Evolutionary conservation across 1,140 invertebrate genomes (phyloP).

Genomic region (Drosophila kohkoa): DNA sequence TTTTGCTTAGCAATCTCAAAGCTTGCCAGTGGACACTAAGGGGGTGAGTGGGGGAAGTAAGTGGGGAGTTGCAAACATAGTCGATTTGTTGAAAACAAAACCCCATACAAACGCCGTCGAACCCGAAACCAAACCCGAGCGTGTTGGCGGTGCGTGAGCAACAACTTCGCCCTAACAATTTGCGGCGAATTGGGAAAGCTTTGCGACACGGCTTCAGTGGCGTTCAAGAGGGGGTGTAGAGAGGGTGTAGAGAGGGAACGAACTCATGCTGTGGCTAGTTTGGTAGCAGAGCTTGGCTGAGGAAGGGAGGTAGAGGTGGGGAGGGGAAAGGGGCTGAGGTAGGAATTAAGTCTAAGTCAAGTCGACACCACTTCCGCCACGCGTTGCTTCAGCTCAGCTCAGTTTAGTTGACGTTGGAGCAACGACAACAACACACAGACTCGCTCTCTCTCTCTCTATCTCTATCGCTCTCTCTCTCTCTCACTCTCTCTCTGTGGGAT

Average conservation of each 20-base stretch:
- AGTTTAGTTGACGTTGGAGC: constrained; percentile 20
- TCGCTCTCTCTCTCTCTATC: too few relatives aligned
- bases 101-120: constrained; percentile 16
- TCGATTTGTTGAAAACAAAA: constrained; percentile 63
- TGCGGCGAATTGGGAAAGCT: constrained; percentile 70
- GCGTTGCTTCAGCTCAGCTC: constrained; percentile 26
- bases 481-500: constrained; percentile 16
- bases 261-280: neutral
- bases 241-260: too few relatives aligned
- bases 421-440: constrained; percentile 27
- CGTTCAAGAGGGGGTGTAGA: too few relatives aligned
- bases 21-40: neutral
- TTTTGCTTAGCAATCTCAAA: constrained; percentile 36
- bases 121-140: constrained; percentile 23
- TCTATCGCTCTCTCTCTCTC: neutral
- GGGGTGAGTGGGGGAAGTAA: too few relatives aligned
- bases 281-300: neutral
- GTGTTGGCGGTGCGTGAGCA: constrained; percentile 39
- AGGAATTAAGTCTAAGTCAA: constrained; percentile 34
- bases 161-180: constrained; percentile 46
- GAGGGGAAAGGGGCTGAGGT: neutral
- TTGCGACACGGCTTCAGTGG: constrained; percentile 5
- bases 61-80: constrained; percentile 40
- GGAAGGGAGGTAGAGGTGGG: neutral
- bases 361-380: constrained; percentile 39